Conservation (phyloP, 1,140 invertebrate genomes). For the Drosophila sechellia region DNA sequence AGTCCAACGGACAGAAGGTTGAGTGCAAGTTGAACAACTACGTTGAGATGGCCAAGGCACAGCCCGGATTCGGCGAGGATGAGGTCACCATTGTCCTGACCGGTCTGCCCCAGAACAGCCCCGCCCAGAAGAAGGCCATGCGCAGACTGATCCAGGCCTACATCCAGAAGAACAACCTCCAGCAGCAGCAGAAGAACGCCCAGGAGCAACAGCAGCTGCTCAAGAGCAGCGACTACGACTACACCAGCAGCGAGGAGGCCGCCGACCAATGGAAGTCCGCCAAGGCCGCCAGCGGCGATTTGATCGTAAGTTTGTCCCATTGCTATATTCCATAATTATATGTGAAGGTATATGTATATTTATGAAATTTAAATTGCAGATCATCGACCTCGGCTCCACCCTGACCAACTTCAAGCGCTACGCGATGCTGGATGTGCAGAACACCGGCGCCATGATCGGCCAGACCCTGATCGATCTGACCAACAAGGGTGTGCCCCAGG, state of each 20-base stretch:
- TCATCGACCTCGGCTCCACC: conserved; percentile 75
- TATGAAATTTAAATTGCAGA: conserved; percentile 9
- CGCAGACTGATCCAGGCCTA: conserved; percentile 69
- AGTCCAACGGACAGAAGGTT: conserved; percentile 65
- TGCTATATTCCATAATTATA: too few species aligned
- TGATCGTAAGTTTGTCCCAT: conserved; percentile 51
- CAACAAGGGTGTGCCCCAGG: conserved; percentile 70
- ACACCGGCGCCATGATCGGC: conserved; percentile 70
- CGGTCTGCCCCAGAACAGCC: conserved; percentile 63
- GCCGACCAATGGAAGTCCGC: conserved; percentile 65
- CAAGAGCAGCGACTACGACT: conserved; percentile 50
- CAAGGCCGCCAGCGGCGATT: conserved; percentile 57
- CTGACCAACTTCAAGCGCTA: conserved; percentile 75
- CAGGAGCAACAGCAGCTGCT: conserved; percentile 48
- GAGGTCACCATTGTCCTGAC: conserved; percentile 79
- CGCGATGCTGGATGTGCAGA: conserved; percentile 65
- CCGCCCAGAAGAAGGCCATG: conserved; percentile 60
- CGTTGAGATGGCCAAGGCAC: conserved; percentile 53
- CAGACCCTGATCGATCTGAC: conserved; percentile 64
- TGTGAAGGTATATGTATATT: not conserved
- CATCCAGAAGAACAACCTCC: conserved; percentile 66
- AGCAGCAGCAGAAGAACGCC: conserved; percentile 61
- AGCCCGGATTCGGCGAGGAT: conserved; percentile 65
- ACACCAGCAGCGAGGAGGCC: conserved; percentile 73
- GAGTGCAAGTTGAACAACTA: conserved; percentile 72